Evolutionary conservation across 2,797 vertebrate genomes (phyloP).

Genomic region (Cossypha niveicapilla): DNA sequence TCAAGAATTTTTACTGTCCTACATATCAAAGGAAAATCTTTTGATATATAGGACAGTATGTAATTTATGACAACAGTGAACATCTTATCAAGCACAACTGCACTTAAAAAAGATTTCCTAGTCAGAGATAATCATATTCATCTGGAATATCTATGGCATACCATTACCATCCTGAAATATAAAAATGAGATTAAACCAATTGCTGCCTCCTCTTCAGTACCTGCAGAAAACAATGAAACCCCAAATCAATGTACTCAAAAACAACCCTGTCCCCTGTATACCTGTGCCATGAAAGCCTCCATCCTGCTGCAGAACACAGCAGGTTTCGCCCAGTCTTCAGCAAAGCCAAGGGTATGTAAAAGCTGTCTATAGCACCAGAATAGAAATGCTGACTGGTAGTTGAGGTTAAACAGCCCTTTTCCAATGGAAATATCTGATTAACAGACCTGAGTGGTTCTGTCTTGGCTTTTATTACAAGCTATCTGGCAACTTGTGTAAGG

Average conservation of each 20-base stretch:
- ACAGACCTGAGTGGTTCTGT: neutral
- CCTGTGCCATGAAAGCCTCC: neutral
- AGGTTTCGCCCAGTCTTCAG: neutral
- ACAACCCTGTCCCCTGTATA: neutral
- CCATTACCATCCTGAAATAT: neutral
- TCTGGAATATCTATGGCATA: neutral
- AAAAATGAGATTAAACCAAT: conserved; percentile 2
- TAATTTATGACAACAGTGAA: neutral
- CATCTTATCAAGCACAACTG: neutral
- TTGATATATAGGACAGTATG: neutral
- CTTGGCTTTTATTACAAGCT: neutral
- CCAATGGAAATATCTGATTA: neutral
- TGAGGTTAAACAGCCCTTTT: neutral
- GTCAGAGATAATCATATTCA: neutral
- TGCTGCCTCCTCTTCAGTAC: neutral
- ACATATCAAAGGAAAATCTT: neutral
- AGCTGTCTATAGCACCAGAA: neutral
- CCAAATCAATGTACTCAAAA: neutral
- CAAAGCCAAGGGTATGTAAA: neutral
- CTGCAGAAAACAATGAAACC: neutral
- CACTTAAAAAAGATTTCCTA: neutral
- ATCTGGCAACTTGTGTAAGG: neutral
- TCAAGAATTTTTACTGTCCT: neutral
- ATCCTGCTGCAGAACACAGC: neutral
- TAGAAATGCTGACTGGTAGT: neutral